Base-by-base conservation (phyloP, 2,797 vertebrate genomes). In the Hephaestus fuliginosus region DNA sequence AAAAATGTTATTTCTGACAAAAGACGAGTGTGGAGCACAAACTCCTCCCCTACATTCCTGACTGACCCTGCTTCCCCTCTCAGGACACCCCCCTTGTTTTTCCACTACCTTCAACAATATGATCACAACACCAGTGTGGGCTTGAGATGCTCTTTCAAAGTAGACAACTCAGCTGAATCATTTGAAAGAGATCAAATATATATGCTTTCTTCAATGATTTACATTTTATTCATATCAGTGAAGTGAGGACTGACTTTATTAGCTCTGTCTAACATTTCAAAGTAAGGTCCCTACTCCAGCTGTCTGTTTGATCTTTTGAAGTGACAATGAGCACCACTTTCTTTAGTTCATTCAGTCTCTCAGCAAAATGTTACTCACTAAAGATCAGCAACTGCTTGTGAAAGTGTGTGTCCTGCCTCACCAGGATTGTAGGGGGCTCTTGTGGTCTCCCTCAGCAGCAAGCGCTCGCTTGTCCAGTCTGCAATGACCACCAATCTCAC, bases 351-450 rank as follows among this genome's bases (percentile, higher is more conserved):
- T 22, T 58, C 18, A 30, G 17, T 67, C 28, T 28, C n/a, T 64
- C 1, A 33, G 14, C 14, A 25, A 49, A 41, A 39, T 2, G 30
- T 36, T 4, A 52, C 1, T 60, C 5, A 4, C 17, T 67, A 17
- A 25, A 78, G 28, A 15, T 51, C 43, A 13, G 22, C 25, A 28
- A 30, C 1, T 43, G 4, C 65, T 52, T 4, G 7, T 80, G 30
- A 13, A 4, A 25, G 46, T 67, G 46, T n/a, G 17, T 62, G 43
- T 82, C 63, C 58, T 8, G 36, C 4, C 95, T 96, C 93, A 99
- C 98, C 98, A 99, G 70, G 98, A 99, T 83, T 99, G 98, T 74
- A 99, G 92, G 28, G 98, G 98, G 89, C 98, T 99, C 91, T 98
- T 98, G 84, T 98, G 97, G 0, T 97, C 95, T 83, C 97, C 97